Base-by-base conservation (phyloP, 2,797 vertebrate species). In the Peromyscus nudipes region DNA sequence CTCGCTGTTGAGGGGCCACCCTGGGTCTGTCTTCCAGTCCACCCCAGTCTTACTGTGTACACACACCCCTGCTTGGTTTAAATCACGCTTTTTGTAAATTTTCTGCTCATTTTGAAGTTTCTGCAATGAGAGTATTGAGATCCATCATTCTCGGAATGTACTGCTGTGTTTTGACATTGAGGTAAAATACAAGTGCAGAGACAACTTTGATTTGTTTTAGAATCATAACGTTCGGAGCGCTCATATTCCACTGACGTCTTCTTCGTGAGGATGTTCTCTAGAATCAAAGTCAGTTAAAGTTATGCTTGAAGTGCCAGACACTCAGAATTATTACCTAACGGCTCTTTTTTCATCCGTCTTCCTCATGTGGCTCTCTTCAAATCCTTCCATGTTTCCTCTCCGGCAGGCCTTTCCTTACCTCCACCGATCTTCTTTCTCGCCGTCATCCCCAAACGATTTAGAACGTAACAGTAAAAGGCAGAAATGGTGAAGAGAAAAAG, bases 161-260 rank as follows among this genome's bases (percentile, higher is more conserved):
- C 13, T 65, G 4, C 64, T 67, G 4, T 34, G 14, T 67, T 31
- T 67, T 67, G 65, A 89, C 49, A 62, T 5, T 49, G 40, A 34
- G 10, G 52, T 91, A 31, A 96, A 88, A 64, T 9, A 13, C 65
- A 79, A 82, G 46, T 79, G 21, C 2, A 90, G 91, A 34, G 4
- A 34, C 10, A 83, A 23, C 31, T 79, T 86, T 21, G 13, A 37
- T 81, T 85, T 93, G 29, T 57, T 91, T 97, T 67, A 94, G 64
- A 89, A 60, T 80, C 10, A 0, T 10, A 88, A 40, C 4, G 27
- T 29, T 91, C 27, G 31, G 76, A 40, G 10, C 21, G 75, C 57
- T 13, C 29, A 52, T 49, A 65, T 7, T 65, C 31, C 10, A 25
- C 1, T 1, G 2, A 79, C 43, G 1, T 7, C 94, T 95, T 91